Base-by-base conservation (phyloP, 2,797 vertebrate genomes). In the Xerus rutilus region DNA sequence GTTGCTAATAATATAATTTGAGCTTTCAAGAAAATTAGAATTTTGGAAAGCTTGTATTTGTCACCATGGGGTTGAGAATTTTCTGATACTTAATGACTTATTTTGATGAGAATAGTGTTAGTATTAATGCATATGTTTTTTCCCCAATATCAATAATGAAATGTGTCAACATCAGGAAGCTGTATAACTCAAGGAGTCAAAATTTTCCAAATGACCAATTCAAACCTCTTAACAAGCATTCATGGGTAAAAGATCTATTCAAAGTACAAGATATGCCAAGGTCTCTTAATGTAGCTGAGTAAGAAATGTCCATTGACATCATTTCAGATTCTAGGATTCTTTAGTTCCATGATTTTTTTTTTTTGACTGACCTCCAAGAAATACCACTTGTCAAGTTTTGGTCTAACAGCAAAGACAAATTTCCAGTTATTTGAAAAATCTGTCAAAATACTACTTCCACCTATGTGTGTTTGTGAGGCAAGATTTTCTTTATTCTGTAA, bases 21-120 rank as follows among this genome's bases (percentile, higher is more conserved):
- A 23, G 10, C 78, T 96, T 97, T 95, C 76, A 94, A 94, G 70
- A 95, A 94, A 94, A 92, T 89, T 85, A 85, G 88, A 92, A 90
- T 96, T 96, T 93, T 59, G 17, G 35, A 76, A 83, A 81, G 59
- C 81, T 93, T 84, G 39, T 32, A 57, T 95, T 69, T 86, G 43
- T 45, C 43, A 64, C 83, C 39, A 28, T 59, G 43, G 84, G 47
- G 65, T 91, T 91, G 70, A 92, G n/a, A 88, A 35, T 20, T 54
- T 88, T 23, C 45, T 52, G 13, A 45, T 79, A 79, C 5, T 77
- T 93, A 86, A 77, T 67, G 83, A 70, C 12, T 87, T 91, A 23
- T 54, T 95, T 47, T 86, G 52, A 78, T 84, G 62, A 76, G 35
- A 92, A 17, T 78, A 35, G 9, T 65, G 23, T 30, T 65, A 39